Conservation (phyloP, 2,113 vertebrate genomes). For the Turdus rufiventris region DNA sequence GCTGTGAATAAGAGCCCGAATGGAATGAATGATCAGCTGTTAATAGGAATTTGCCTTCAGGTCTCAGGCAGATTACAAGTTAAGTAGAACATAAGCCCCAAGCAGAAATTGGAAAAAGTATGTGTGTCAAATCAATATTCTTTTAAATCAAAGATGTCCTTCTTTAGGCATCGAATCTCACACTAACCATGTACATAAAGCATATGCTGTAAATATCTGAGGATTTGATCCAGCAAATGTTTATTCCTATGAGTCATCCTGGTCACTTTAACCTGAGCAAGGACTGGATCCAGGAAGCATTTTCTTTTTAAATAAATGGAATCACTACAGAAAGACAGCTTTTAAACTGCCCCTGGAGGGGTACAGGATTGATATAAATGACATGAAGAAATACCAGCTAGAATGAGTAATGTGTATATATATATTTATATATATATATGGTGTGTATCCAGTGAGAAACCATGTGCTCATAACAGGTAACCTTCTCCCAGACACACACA, state of each 20-base stretch:
- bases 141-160: neutral
- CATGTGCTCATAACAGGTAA: neutral
- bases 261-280: conserved; percentile 23
- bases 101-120: neutral
- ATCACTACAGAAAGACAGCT: neutral
- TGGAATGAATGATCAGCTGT: neutral
- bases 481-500: neutral
- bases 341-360: neutral
- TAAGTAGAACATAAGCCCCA: neutral
- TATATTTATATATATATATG: no score
- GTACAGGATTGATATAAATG: neutral
- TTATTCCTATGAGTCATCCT: conserved; percentile 33
- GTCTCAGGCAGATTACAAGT: neutral
- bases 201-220: conserved; percentile 34
- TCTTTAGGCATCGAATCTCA: neutral
- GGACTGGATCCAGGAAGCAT: neutral
- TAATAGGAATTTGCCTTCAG: neutral
- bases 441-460: neutral
- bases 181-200: neutral
- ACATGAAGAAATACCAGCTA: neutral
- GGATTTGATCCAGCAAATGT: conserved; percentile 18
- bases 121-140: neutral
- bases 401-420: neutral
- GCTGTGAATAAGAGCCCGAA: neutral
- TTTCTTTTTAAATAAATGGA: neutral